Evolutionary conservation across 2,797 vertebrate genomes (phyloP), one percentile per base, ranked within the genome.

Genomic region (Rallus crepitans): DNA sequence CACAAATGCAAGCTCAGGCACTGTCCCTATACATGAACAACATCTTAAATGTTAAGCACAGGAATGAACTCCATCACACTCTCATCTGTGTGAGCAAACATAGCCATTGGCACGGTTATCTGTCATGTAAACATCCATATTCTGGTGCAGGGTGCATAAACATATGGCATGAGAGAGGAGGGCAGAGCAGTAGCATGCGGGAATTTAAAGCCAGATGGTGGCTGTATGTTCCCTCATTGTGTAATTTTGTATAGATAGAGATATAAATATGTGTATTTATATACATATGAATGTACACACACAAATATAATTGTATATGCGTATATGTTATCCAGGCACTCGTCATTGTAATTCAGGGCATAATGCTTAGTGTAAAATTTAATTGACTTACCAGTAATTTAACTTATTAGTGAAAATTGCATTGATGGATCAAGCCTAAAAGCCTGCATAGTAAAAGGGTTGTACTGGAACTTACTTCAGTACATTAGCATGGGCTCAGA

Each of bases 391-490:
- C 66, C 20, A 35, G 30, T 72, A 71, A 42, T 48, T 87, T 85
- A 85, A 90, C 16, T 66, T 76, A 87, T 97, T 91, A 93, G 24
- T 53, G 79, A 60, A 92, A 77, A 94, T 84, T 60, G 68, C 31
- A 23, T 65, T 82, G 73, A 75, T 78, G 50, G 50, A 92, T 82
- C 71, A 75, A 93, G 37, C 15, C 77, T 95, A 78, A 93, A 96
- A 96, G 71, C 64, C 68, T 93, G 3, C 33, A 35, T 3, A 68
- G 45, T 31, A 40, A 68, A 68, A 91, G 90, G 52, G 18, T 30
- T 84, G 21, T n/a, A 2, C 40, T 57, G 27, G 61, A 91, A 60
- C 23, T n/a, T 83, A 80, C 77, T 73, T 82, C 35, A 68, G 64
- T 56, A 31, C 12, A 15, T 93, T 75, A 76, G 4, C 12, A 77